Percentiles rank a stretch among this genome's conserved stretches.
These are phyloP conservation scores for Myotis davidii DNA, from an alignment of 2,113 vertebrate genomes.

Conservation along the genomic window DNA sequence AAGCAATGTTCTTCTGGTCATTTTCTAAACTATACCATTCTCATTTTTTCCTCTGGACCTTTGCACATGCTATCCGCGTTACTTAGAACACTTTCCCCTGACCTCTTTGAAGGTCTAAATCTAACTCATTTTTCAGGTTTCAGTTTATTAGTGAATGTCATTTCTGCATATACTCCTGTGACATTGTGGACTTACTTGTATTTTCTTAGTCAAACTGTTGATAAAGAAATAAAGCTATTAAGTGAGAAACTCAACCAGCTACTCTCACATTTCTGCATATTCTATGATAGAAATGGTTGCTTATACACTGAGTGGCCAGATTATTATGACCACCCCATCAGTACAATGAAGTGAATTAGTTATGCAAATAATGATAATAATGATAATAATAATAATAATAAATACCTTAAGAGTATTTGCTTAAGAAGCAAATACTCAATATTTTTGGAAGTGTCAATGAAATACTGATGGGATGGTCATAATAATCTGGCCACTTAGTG, in stretches of 20 bases:
- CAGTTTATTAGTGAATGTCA: neutral
- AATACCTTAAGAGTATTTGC: too few relatives aligned
- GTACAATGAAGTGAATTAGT: too few relatives aligned
- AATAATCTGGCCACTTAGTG: too few relatives aligned
- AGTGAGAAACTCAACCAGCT: neutral
- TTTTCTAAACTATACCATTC: neutral
- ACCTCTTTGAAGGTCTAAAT: constrained; percentile 14
- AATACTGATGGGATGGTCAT: too few relatives aligned
- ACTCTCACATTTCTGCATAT: neutral
- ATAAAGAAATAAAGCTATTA: neutral
- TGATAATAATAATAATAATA: too few relatives aligned
- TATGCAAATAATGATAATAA: too few relatives aligned
- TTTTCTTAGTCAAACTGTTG: neutral
- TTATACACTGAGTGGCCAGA: neutral
- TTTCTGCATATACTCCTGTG: neutral
- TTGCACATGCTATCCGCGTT: neutral
- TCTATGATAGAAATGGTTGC: neutral
- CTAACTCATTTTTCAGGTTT: neutral
- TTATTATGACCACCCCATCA: too few relatives aligned
- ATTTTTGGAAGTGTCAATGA: too few relatives aligned
- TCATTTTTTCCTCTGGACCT: neutral
- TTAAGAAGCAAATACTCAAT: too few relatives aligned
- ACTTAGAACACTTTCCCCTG: neutral
- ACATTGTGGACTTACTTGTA: neutral
- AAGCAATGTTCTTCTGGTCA: neutral